A percentile compares a stretch with the other conserved stretches of the same genome.
These are phyloP conservation scores for Creontiades dilutus DNA, from an alignment of 2,888 invertebrate species.

Conservation along the genomic window DNA sequence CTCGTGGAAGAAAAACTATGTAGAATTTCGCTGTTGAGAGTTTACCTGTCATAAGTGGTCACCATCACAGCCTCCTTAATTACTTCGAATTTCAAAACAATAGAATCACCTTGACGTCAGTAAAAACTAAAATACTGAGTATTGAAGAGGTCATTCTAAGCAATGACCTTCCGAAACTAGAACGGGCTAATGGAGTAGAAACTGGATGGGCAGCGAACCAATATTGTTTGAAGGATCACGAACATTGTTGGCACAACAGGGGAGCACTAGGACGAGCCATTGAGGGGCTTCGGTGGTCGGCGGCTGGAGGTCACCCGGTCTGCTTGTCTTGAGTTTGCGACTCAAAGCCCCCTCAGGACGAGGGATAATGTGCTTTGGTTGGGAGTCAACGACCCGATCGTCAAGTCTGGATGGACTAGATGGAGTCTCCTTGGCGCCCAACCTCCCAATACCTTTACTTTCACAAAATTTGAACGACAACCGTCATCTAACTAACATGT, in stretches of 20 bases:
- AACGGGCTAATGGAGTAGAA: neutral
- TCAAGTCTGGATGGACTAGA: neutral
- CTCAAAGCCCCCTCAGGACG: constrained; percentile 10
- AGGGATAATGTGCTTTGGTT: neutral
- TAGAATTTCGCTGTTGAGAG: too few relatives aligned
- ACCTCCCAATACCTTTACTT: neutral
- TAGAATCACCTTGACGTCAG: too few relatives aligned
- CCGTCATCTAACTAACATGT: too few relatives aligned
- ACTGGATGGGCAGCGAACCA: neutral
- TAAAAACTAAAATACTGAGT: too few relatives aligned
- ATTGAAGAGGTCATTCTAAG: too few relatives aligned
- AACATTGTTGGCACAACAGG: neutral
- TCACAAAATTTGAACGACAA: too few relatives aligned
- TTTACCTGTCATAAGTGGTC: too few relatives aligned
- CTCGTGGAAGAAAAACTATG: too few relatives aligned
- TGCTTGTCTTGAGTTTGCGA: constrained; percentile 24
- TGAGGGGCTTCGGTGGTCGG: neutral
- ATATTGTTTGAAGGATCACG: neutral
- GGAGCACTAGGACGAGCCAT: neutral
- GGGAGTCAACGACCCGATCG: constrained; percentile 24
- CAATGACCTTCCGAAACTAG: neutral
- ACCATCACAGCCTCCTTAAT: too few relatives aligned
- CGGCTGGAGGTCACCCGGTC: constrained; percentile 47
- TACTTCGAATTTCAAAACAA: too few relatives aligned
- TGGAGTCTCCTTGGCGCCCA: neutral